A percentile compares a stretch with the other conserved stretches of the same genome.
phyloP scores from a whole-genome alignment of 2,888 invertebrate species.

The Drosophila parthenogenetica region DNA sequence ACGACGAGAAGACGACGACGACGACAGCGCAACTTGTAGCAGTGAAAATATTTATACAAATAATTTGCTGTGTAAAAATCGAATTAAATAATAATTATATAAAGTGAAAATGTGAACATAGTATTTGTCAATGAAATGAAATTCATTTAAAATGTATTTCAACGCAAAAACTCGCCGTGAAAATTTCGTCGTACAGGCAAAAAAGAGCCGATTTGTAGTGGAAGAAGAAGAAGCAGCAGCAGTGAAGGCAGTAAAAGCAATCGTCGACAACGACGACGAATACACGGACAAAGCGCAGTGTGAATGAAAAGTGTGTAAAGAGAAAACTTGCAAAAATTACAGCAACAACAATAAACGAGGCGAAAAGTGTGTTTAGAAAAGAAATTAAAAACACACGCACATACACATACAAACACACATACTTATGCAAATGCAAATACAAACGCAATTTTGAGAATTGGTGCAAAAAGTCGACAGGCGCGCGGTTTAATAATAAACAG shows the following conservation, averaged over 20 bases:
- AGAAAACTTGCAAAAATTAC: constrained; percentile 80
- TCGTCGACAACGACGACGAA: constrained; percentile 74
- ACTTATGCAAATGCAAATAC: constrained; percentile 55
- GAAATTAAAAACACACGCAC: constrained; percentile 77
- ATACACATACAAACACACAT: constrained; percentile 52
- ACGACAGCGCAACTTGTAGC: constrained; percentile 82
- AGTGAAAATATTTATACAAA: constrained; percentile 72
- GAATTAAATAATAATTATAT: constrained; percentile 46
- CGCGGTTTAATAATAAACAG: constrained; percentile 79
- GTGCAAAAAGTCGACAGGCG: constrained; percentile 69
- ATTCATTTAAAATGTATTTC: constrained; percentile 81
- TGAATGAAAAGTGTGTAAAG: constrained; percentile 76
- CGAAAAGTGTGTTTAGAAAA: constrained; percentile 81
- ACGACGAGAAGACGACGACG: constrained; percentile 72
- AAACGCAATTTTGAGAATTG: constrained; percentile 67
- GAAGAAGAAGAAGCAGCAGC: constrained; percentile 71
- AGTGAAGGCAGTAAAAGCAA: constrained; percentile 74
- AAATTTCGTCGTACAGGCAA: constrained; percentile 81
- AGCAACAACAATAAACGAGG: constrained; percentile 68
- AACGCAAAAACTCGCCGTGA: constrained; percentile 74
- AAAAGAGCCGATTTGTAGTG: constrained; percentile 81
- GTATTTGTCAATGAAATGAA: constrained; percentile 74
- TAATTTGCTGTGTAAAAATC: constrained; percentile 65
- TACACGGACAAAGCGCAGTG: constrained; percentile 73
- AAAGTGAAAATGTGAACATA: constrained; percentile 57